phyloP scores from a whole-genome alignment of 2,888 invertebrate genomes.

The Ceriagrion tenellum region DNA sequence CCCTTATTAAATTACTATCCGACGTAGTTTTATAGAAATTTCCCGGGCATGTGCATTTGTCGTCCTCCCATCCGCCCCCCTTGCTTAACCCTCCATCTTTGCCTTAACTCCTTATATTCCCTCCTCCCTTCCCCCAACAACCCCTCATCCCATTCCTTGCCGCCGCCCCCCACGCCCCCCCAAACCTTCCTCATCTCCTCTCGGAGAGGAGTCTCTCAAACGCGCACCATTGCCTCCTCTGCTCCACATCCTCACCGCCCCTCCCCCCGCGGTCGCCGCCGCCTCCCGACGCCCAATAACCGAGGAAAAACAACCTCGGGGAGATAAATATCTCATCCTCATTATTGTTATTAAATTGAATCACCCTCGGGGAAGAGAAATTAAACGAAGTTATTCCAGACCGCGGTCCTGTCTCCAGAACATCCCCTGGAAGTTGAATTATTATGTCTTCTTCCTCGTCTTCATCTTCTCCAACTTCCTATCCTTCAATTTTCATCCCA shows the following conservation, averaged over 20 bases:
- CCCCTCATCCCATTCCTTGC: neutral
- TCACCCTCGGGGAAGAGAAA: conserved; percentile 61
- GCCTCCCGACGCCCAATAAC: conserved; percentile 40
- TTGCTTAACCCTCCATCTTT: neutral
- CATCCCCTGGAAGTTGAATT: conserved; percentile 60
- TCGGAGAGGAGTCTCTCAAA: neutral
- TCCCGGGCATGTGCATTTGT: conserved; percentile 56
- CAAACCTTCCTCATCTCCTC: neutral
- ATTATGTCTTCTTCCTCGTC: conserved; percentile 24
- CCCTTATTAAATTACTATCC: conserved; percentile 61
- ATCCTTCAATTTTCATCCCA: neutral
- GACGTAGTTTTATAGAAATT: conserved; percentile 60
- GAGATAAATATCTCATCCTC: conserved; percentile 67
- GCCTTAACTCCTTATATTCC: neutral
- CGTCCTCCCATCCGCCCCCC: neutral
- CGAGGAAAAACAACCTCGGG: conserved; percentile 64
- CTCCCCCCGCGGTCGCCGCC: neutral
- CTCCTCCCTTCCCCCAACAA: neutral
- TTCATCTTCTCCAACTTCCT: too few relatives aligned
- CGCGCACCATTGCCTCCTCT: neutral
- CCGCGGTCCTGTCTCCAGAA: conserved; percentile 61
- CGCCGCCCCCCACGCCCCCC: neutral
- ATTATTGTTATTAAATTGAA: conserved; percentile 68
- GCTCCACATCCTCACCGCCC: neutral
- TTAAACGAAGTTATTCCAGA: conserved; percentile 65